phyloP scores from a whole-genome alignment of 2,888 invertebrate genomes.

The Caenorhabditis panamensis region DNA sequence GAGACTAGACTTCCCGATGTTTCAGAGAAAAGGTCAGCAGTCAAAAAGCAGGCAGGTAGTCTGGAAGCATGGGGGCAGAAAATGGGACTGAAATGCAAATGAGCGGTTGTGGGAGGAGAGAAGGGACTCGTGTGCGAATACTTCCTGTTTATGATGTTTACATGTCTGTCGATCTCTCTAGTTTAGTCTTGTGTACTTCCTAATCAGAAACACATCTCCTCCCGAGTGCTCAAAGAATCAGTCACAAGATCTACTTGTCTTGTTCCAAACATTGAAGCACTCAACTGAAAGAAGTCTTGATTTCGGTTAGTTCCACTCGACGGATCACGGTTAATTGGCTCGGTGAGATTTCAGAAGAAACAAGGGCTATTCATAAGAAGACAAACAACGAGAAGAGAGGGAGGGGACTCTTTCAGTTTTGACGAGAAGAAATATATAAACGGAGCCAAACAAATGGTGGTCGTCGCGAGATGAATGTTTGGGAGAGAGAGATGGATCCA shows the following conservation, averaged over 20 bases:
- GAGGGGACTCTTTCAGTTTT: background rate
- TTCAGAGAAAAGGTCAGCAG: background rate
- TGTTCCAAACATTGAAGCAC: slow-evolving; percentile 41
- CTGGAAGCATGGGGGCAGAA: background rate
- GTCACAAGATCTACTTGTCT: background rate
- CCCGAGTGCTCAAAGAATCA: too few relatives aligned
- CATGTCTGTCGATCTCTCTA: too few relatives aligned
- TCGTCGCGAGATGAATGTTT: background rate
- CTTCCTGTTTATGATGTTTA: slow-evolving; percentile 16
- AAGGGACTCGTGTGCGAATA: background rate
- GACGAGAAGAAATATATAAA: background rate
- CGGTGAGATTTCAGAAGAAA: background rate
- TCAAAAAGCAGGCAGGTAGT: background rate
- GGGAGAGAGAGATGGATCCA: background rate
- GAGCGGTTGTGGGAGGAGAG: background rate
- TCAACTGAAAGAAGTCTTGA: slow-evolving; percentile 34
- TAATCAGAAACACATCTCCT: slow-evolving; percentile 9
- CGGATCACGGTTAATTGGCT: slow-evolving; percentile 36
- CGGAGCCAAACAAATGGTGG: background rate
- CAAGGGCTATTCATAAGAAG: background rate
- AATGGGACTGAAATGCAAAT: background rate
- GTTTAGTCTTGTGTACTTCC: slow-evolving; percentile 4
- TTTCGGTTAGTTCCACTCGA: slow-evolving; percentile 49
- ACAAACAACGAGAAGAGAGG: background rate
- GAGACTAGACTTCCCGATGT: background rate